A percentile compares a stretch with the other conserved stretches of the same genome.
phyloP scores from a whole-genome alignment of 2,888 invertebrate species.

The Drosophila nr. perissopoda region DNA sequence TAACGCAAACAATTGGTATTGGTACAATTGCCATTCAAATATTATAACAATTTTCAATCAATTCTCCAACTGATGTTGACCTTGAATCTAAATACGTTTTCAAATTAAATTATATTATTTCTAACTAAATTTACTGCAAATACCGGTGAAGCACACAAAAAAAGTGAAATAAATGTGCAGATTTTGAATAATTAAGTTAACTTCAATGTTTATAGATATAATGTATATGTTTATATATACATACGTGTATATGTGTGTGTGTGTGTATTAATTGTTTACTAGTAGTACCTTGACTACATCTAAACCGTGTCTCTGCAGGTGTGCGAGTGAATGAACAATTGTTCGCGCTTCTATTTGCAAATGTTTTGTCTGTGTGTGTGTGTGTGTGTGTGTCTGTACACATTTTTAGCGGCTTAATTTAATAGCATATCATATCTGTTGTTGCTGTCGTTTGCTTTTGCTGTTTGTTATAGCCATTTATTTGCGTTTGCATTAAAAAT shows the following conservation, averaged over 20 bases:
- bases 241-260: not conserved
- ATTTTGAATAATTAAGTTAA: constrained; percentile 59
- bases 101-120: not conserved
- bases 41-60: not conserved
- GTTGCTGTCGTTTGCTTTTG: constrained; percentile 10
- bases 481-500: constrained; percentile 45
- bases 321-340: constrained; percentile 8
- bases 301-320: constrained; percentile 31
- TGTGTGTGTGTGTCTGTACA: constrained; percentile 13
- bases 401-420: constrained; percentile 51
- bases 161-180: not conserved
- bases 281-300: constrained; percentile 44
- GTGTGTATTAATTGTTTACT: constrained; percentile 16
- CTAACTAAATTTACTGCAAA: not conserved
- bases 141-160: not conserved
- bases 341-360: constrained; percentile 2
- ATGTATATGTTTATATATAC: not conserved
- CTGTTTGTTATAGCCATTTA: constrained; percentile 34
- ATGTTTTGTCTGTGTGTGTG: constrained; percentile 2
- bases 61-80: not conserved
- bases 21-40: not conserved
- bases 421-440: constrained; percentile 50
- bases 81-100: not conserved
- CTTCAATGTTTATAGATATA: constrained; percentile 37
- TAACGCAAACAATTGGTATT: not conserved